Conservation (phyloP, 2,888 invertebrate genomes). For the Tenthredo amoena region DNA sequence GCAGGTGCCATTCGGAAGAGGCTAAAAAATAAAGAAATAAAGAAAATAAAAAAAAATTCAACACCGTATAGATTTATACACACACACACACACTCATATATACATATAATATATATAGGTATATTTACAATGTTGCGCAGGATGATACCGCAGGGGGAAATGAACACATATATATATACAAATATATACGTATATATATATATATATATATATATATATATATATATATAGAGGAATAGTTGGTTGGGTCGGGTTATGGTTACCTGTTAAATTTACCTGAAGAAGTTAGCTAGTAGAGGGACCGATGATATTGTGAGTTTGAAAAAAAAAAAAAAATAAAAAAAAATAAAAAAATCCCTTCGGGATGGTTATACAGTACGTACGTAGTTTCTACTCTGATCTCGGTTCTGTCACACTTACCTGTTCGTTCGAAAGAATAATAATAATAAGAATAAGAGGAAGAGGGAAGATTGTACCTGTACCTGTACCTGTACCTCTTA, state of each 20-base stretch:
- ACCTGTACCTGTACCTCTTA: not conserved
- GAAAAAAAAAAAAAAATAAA: no score
- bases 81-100: not conserved
- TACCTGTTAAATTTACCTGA: conserved; percentile 48
- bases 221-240: not conserved
- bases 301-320: not conserved
- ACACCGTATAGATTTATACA: not conserved
- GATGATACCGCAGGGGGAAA: not conserved
- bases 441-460: conserved; percentile 53
- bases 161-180: not conserved
- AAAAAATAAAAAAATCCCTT: conserved; percentile 10
- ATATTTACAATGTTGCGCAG: conserved; percentile 19
- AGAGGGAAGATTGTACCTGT: conserved; percentile 52
- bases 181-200: not conserved
- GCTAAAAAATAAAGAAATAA: not conserved
- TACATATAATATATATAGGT: not conserved
- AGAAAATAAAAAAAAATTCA: not conserved
- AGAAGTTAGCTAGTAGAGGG: not conserved
- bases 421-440: conserved; percentile 15
- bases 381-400: not conserved
- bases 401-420: conserved; percentile 45
- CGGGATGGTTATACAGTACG: conserved; percentile 6
- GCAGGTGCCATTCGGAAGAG: not conserved
- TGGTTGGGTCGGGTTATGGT: conserved; percentile 41
- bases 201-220: not conserved